phyloP scores from a whole-genome alignment of 2,113 vertebrate species.

The Verasper variegatus region DNA sequence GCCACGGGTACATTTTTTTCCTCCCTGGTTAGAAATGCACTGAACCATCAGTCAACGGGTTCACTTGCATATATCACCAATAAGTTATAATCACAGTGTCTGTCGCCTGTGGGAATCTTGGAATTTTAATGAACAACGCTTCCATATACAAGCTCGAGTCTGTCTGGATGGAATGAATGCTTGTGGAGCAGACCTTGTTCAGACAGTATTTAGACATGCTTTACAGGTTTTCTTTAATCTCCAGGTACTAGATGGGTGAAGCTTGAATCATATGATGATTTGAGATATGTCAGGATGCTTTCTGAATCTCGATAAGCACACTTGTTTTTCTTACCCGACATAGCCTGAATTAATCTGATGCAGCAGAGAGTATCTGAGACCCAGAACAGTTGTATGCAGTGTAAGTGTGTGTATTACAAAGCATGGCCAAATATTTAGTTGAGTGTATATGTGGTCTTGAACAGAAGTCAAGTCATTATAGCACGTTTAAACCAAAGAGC shows the following conservation, averaged over 20 bases:
- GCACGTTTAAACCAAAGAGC: too few species aligned
- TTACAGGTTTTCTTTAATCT: background rate
- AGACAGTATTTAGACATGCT: constrained; percentile 26
- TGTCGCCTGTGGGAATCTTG: constrained; percentile 57
- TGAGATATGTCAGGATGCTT: background rate
- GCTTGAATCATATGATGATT: background rate
- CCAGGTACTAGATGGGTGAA: background rate
- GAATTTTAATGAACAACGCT: constrained; percentile 71
- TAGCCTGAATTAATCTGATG: background rate
- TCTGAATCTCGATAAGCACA: background rate
- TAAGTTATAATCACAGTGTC: constrained; percentile 64
- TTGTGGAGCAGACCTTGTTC: constrained; percentile 13
- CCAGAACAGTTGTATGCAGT: background rate
- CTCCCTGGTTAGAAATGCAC: constrained; percentile 40
- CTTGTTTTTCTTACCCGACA: background rate
- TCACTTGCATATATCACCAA: constrained; percentile 64
- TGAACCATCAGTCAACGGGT: constrained; percentile 55
- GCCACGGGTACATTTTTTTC: background rate
- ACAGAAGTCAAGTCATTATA: too few species aligned
- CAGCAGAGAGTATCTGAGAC: background rate
- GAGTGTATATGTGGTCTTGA: too few species aligned
- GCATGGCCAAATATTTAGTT: background rate
- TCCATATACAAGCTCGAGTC: constrained; percentile 15
- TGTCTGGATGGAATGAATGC: constrained; percentile 9
- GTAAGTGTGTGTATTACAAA: background rate